Percentiles rank a stretch among this genome's conserved stretches.
Conservation (phyloP, 2,797 vertebrate species). For the Poecilia picta region DNA sequence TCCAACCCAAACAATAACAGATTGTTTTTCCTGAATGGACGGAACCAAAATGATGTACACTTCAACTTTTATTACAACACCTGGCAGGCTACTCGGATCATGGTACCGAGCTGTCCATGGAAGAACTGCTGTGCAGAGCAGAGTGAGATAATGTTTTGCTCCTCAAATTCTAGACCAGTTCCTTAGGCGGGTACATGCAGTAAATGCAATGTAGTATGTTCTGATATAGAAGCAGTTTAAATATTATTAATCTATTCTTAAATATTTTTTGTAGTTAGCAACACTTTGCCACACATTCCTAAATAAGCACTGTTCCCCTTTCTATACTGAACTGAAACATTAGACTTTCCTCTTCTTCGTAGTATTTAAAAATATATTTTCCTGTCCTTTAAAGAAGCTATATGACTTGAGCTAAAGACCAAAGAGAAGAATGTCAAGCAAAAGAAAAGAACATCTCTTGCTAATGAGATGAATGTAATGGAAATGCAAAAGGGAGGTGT, state of each 20-base stretch:
- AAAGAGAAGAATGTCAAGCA: conserved; percentile 13
- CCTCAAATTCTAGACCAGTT: not conserved
- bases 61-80: not conserved
- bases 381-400: not conserved
- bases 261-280: not conserved
- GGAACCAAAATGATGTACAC: not conserved
- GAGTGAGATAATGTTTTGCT: not conserved
- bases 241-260: not conserved
- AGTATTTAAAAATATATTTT: not conserved
- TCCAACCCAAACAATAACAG: not conserved
- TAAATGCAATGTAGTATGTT: not conserved
- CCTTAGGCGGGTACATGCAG: not conserved
- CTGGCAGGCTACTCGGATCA: not conserved
- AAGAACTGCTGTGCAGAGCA: no score
- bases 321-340: not conserved
- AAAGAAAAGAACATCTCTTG: not conserved
- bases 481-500: not conserved
- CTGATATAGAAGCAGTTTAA: not conserved
- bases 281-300: not conserved
- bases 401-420: not conserved
- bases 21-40: not conserved
- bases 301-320: not conserved
- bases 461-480: conserved; percentile 24
- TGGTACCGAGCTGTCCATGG: no score
- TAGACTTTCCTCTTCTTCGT: not conserved